Evolutionary conservation across 2,113 vertebrate species (phyloP).

Genomic region (Gallinago jamesoni): DNA sequence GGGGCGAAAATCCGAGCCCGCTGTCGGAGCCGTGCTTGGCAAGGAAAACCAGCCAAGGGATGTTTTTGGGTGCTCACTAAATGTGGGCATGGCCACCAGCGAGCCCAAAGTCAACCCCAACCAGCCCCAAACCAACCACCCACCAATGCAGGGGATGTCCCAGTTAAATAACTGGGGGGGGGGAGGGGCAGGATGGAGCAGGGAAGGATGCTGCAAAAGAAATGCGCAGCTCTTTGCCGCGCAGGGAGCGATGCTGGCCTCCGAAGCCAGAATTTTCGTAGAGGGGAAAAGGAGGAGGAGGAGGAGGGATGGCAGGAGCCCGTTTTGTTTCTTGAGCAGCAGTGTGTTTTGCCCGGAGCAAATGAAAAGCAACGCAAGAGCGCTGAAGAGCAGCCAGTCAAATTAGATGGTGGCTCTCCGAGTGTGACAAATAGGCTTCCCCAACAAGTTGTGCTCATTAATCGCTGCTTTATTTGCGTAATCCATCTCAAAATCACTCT

Average conservation of each 20-base stretch:
- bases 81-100: neutral
- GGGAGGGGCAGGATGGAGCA: neutral
- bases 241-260: neutral
- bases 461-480: conserved; percentile 62
- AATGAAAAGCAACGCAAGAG: conserved; percentile 32
- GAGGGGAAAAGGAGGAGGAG: neutral
- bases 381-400: conserved; percentile 36
- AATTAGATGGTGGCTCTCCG: conserved; percentile 54
- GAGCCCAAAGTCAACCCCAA: neutral
- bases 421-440: conserved; percentile 60
- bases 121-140: neutral
- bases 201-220: neutral
- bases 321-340: conserved; percentile 40
- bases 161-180: neutral
- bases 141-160: neutral
- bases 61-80: neutral
- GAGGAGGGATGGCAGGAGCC: neutral
- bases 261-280: fast-evolving
- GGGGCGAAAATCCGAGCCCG: fast-evolving
- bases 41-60: neutral
- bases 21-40: neutral
- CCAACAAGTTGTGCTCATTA: conserved; percentile 58
- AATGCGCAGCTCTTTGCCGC: neutral
- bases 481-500: conserved; percentile 55
- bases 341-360: conserved; percentile 58